Evolutionary conservation across 2,113 vertebrate species (phyloP), one percentile per base, ranked within the genome.

Genomic region (Coracopsis vasa): DNA sequence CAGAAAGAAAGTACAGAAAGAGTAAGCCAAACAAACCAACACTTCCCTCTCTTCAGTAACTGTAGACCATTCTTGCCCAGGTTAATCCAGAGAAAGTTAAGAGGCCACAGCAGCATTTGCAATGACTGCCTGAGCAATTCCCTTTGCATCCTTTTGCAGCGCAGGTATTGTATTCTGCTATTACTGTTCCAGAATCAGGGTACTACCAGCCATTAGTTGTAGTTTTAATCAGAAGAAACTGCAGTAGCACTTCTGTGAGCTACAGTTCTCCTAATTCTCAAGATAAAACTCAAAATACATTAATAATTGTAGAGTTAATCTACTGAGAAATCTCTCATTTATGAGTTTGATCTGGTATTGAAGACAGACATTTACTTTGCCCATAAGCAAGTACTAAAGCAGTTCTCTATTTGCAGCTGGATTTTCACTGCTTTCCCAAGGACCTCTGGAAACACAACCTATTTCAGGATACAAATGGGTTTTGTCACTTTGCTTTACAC

Each of bases 61-160:
- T 93, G 71, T 88, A 95, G 70, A 94, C 83, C 69, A 86, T 75
- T 96, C 91, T 73, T 94, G 72, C 39, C 51, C 62, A 73, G 33
- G 6, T n/a, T 65, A 67, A 75, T 29, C 10, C 33, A 88, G 60
- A 80, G 47, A 69, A 90, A 79, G 27, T 17, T 21, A 60, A 69
- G 64, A 69, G 24, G 35, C 44, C 35, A 85, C 15, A 54, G 18
- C 4, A 92, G 66, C 17, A 61, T 28, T 48, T 60, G 50, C 25
- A 83, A 10, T 24, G 50, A 58, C 47, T 74, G 29, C 24, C 66
- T 6, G 11, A 64, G 7, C 29, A 47, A 48, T 31, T 66, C 50
- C 29, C 10, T 94, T 70, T 23, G 45, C 5, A 27, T 7, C 33
- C 13, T 60, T 60, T 7, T 33, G 6, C 20, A 88, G 50, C 24